Conservation (phyloP, 2,888 invertebrate species). For the Melikaiella ostensackeni region DNA sequence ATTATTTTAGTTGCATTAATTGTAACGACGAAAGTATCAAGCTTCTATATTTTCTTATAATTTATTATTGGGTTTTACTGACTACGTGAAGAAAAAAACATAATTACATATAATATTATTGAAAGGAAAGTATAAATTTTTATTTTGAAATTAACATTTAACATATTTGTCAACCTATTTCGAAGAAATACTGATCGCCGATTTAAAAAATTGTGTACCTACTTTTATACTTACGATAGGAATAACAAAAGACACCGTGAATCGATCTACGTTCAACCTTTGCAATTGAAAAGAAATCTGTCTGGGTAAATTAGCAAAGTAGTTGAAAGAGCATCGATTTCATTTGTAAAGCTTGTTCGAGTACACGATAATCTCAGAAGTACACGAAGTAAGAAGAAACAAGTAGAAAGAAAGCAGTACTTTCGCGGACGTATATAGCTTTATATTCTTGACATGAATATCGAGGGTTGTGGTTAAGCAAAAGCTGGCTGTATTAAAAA, state of each 20-base stretch:
- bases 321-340: conserved; percentile 32
- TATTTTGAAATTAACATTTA: too few species aligned
- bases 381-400: conserved; percentile 19
- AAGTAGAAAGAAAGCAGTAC: conserved; percentile 30
- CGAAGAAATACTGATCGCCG: background rate
- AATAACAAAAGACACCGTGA: background rate
- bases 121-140: too few species aligned
- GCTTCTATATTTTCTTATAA: too few species aligned
- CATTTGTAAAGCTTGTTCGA: conserved; percentile 24
- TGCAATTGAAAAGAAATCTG: conserved; percentile 26
- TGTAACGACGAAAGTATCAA: too few species aligned
- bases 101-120: too few species aligned
- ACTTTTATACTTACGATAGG: background rate
- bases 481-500: background rate
- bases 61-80: too few species aligned
- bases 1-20: background rate
- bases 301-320: conserved; percentile 30
- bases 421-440: conserved; percentile 12
- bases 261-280: conserved; percentile 8
- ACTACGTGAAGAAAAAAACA: too few species aligned
- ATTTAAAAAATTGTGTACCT: background rate
- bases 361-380: conserved; percentile 37
- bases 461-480: conserved; percentile 44
- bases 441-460: conserved; percentile 18
- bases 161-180: too few species aligned